Evolutionary conservation across 2,888 invertebrate species (phyloP).

Genomic region (Mesochorus sp.): DNA sequence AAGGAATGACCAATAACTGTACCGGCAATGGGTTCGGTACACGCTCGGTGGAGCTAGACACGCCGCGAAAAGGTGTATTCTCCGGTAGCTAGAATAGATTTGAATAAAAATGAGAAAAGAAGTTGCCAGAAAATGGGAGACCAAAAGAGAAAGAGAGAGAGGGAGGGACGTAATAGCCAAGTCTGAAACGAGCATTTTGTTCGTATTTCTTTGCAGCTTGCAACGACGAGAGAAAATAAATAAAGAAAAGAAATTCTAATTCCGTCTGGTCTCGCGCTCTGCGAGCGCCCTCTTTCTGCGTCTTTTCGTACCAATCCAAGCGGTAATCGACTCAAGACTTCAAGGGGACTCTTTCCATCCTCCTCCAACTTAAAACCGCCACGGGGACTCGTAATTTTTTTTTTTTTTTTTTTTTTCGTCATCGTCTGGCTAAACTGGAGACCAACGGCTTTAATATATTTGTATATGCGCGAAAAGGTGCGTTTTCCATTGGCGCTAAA

Average conservation of each 20-base stretch:
- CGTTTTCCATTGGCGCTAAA: conserved; percentile 39
- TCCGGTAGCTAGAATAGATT: conserved; percentile 57
- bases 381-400: no score
- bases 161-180: conserved; percentile 39
- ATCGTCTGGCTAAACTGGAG: conserved; percentile 43
- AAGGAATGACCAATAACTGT: conserved; percentile 15
- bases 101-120: conserved; percentile 60
- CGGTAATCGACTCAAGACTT: conserved; percentile 56
- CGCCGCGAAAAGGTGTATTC: conserved; percentile 44
- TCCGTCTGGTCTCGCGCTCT: conserved; percentile 35
- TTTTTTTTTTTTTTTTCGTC: conserved; percentile 34
- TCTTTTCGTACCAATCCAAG: conserved; percentile 43
- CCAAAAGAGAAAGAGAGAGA: conserved; percentile 16
- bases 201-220: conserved; percentile 48
- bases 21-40: neutral
- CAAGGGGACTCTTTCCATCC: conserved; percentile 39
- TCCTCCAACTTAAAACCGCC: no score
- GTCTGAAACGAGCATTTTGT: conserved; percentile 52
- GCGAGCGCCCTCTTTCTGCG: conserved; percentile 19
- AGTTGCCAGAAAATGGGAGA: conserved; percentile 29
- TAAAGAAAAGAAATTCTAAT: conserved; percentile 50
- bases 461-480: conserved; percentile 5
- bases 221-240: neutral
- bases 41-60: neutral
- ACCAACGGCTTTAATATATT: neutral